Evolutionary conservation across 2,113 vertebrate genomes (phyloP), one percentile per base, ranked within the genome.

Genomic region (Reinhardtius hippoglossoides): DNA sequence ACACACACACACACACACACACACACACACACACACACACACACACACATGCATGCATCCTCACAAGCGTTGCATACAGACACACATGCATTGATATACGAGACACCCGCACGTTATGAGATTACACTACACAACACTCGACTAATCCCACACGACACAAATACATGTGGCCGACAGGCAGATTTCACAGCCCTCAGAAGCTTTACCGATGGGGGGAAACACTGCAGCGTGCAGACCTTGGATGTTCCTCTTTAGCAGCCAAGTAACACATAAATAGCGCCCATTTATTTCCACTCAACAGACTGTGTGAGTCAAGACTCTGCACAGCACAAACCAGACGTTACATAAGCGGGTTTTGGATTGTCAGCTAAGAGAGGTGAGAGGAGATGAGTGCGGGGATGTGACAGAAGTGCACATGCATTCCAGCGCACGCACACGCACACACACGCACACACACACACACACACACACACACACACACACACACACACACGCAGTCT

Each of bases 101-200:
- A 57, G 74, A 74, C 55, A 74, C 12, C 74, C 62, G 63, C 63
- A 58, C 26, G 80, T 66, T 62, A 63, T 48, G 56, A 78, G 78
- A 88, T 84, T 76, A 81, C 81, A 80, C 72, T 74, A 71, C 48
- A 26, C 14, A 9, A 74, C 9, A 40, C 56, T 69, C 58, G 4
- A 21, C 74, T 88, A 87, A 90, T 87, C 84, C 88, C 74, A 73
- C 50, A 71, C 75, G 85, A 83, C 78, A 71, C 23, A 14, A 80
- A 85, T 74, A 63, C 85, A 84, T 84, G 44, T 78, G 84, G 83
- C 82, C 35, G 27, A 84, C 64, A 73, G 78, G 84, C 78, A 88
- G 67, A 87, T 86, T 86, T 83, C 76, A 78, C 70, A 78, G 83
- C 71, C 69, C 82, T 85, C 79, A 71, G 64, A 81, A 82, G 78